Conservation (phyloP, 2,888 invertebrate species). For the Cerceris rybyensis region DNA sequence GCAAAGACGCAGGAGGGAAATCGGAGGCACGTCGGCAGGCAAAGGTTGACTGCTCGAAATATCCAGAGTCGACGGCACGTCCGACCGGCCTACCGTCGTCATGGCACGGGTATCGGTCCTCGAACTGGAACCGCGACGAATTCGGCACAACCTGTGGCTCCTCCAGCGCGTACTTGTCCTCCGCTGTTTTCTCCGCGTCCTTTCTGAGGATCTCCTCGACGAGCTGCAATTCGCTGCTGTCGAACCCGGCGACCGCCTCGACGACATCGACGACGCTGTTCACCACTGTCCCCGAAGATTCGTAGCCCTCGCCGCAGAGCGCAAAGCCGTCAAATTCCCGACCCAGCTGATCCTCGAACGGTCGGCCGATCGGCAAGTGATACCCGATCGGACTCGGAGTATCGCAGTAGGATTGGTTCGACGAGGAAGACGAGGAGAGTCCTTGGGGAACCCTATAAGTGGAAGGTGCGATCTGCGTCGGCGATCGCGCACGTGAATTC, state of each 20-base stretch:
- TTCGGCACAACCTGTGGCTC: constrained; percentile 66
- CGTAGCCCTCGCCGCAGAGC: constrained; percentile 47
- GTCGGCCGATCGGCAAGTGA: constrained; percentile 57
- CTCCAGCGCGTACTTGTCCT: constrained; percentile 32
- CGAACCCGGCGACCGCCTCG: constrained; percentile 44
- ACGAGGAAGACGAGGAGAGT: constrained; percentile 70
- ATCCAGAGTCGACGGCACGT: too few relatives aligned
- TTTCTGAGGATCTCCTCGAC: constrained; percentile 69
- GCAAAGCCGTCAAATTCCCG: constrained; percentile 53
- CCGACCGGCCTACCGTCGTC: not conserved
- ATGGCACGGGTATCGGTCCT: not conserved
- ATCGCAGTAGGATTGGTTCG: constrained; percentile 70
- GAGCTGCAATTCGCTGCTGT: constrained; percentile 65
- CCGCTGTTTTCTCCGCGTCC: constrained; percentile 37
- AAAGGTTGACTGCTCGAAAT: too few relatives aligned
- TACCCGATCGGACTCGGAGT: constrained; percentile 72
- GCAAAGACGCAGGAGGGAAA: too few relatives aligned
- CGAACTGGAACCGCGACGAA: not conserved
- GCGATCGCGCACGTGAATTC: too few relatives aligned
- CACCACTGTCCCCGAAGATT: constrained; percentile 60
- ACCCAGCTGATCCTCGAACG: constrained; percentile 63
- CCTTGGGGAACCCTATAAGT: constrained; percentile 47
- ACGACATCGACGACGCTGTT: constrained; percentile 46
- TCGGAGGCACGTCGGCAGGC: too few relatives aligned
- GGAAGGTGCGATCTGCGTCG: constrained; percentile 31